These are phyloP conservation scores for Eucera pruinosa DNA, from an alignment of 2,888 invertebrate species.

Conservation along the genomic window DNA sequence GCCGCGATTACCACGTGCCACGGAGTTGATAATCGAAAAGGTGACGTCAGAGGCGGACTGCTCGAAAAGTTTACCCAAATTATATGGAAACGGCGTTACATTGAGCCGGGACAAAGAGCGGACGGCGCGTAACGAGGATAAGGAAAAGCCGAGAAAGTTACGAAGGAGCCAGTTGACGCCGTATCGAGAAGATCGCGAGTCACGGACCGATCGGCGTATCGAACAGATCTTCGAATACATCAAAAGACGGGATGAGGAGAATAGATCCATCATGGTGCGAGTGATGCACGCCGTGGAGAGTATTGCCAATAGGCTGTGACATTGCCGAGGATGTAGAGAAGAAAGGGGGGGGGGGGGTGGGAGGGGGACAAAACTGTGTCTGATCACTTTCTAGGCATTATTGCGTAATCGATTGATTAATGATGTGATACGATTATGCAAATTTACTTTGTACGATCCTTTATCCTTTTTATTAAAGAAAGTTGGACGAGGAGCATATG, in stretches of 20 bases:
- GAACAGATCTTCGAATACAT: slow-evolving; percentile 77
- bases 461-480: slow-evolving; percentile 1
- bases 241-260: slow-evolving; percentile 77
- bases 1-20: slow-evolving; percentile 69
- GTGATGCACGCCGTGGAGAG: slow-evolving; percentile 76
- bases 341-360: too few relatives aligned
- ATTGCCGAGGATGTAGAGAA: not conserved
- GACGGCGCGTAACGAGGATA: slow-evolving; percentile 37
- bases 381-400: slow-evolving; percentile 8
- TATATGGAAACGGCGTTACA: slow-evolving; percentile 22
- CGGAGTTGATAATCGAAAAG: slow-evolving; percentile 69
- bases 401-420: slow-evolving; percentile 5
- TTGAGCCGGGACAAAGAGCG: slow-evolving; percentile 33
- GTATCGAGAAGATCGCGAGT: slow-evolving; percentile 45
- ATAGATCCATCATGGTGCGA: slow-evolving; percentile 73
- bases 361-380: not conserved
- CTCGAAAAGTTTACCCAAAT: slow-evolving; percentile 29
- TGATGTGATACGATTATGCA: not conserved
- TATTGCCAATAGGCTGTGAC: slow-evolving; percentile 71
- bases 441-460: not conserved
- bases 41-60: slow-evolving; percentile 46
- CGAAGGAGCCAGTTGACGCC: slow-evolving; percentile 37
- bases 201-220: slow-evolving; percentile 71
- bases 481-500: too few relatives aligned
- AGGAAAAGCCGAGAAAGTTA: slow-evolving; percentile 51